Evolutionary conservation across 1,140 invertebrate genomes (phyloP), one percentile per base, ranked within the genome.

Genomic region (Bilobella aurantiaca): DNA sequence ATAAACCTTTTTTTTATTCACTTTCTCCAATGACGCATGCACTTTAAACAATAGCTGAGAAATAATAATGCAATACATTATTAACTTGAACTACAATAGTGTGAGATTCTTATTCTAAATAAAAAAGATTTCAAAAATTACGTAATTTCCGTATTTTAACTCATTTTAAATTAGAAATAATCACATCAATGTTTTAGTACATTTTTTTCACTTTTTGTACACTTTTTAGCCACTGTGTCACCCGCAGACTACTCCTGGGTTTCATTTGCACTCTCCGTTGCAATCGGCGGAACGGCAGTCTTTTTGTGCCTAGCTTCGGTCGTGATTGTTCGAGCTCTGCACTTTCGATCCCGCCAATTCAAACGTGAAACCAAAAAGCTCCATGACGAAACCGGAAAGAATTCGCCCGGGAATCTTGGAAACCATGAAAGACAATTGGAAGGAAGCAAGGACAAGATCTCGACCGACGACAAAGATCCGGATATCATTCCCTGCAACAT

Each of bases 401-500:
- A 65, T 64, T 66, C 71, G 16, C 21, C 60, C 14, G 65, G 62
- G 57, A 67, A 64, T 67, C 18, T 37, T 23, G 60, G 64, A 21
- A 31, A 63, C 31, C 70, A 66, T 61, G 67, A 69, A 60, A 57
- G 65, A 42, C 66, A 64, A 65, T 34, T 67, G 28, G 67, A 69
- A 21, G 34, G 34, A 42, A 47, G 29, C 8, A 69, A 72, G 28
- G 71, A 69, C 47, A 62, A 56, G 21, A 64, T 71, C 31, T 66
- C 63, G 3, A 30, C 70, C 1, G 71, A 72, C 62, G 71, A 72
- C 58, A 72, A 69, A 62, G 71, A 72, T 31, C 71, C 71, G n/a
- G 71, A 72, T 47, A 72, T 72, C 47, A 69, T 72, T 49, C 70
- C 70, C 23, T 72, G 67, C 46, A 69, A 69, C 66, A 66, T 69